A percentile compares a stretch with the other conserved stretches of the same genome.
phyloP scores from a whole-genome alignment of 2,797 vertebrate genomes.

The Gastrophryne carolinensis region DNA sequence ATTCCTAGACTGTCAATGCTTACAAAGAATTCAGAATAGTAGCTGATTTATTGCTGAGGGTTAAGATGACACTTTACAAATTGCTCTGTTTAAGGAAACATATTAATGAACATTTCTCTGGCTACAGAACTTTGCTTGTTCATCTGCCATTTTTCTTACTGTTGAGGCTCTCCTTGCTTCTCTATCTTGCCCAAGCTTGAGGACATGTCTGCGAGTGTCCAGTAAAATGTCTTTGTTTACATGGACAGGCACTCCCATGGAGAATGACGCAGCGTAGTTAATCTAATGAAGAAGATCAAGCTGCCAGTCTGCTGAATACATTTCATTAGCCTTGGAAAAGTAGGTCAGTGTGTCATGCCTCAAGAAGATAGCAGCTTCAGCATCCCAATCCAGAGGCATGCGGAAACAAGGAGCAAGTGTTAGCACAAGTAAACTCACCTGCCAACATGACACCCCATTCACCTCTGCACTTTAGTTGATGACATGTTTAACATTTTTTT shows the following conservation, averaged over 20 bases:
- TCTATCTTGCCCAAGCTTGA: background rate
- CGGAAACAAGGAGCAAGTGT: background rate
- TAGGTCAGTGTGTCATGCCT: conserved; percentile 60
- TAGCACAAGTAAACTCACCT: no score
- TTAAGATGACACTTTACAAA: no score
- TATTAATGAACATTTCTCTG: no score
- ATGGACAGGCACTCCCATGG: background rate
- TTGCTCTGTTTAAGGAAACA: no score
- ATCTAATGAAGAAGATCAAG: conserved; percentile 27
- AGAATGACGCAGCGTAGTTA: background rate
- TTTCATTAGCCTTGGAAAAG: conserved; percentile 34
- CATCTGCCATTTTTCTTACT: background rate
- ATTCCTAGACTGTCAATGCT: no score
- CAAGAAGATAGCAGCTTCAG: conserved; percentile 45
- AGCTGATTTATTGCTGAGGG: no score
- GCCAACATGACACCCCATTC: no score
- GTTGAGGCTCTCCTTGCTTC: background rate
- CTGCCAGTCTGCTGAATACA: conserved; percentile 16
- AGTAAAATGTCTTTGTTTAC: background rate
- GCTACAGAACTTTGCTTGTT: background rate
- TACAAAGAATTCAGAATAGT: no score
- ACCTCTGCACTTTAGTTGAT: no score
- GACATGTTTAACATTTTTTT: no score
- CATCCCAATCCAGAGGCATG: conserved; percentile 13
- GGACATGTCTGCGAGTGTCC: background rate